Percentiles rank a stretch among this genome's conserved stretches.
These are phyloP conservation scores for Periphyllus acericola DNA, from an alignment of 2,888 invertebrate genomes.

Conservation along the genomic window DNA sequence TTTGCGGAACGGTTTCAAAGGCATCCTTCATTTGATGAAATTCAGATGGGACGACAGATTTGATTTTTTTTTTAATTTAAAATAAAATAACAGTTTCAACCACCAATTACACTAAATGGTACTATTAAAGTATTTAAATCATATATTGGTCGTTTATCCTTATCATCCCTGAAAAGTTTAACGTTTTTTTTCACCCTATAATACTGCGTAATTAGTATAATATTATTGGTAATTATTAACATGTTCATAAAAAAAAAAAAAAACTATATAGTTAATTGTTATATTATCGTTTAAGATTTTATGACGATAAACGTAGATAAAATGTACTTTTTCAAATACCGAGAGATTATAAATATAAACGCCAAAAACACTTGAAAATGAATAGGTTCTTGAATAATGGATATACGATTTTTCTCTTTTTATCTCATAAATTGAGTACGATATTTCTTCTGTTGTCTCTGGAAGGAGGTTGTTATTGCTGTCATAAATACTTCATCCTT, in stretches of 20 bases:
- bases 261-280: neutral
- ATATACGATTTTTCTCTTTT: constrained; percentile 37
- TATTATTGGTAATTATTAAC: too few relatives aligned
- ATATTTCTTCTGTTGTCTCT: constrained; percentile 38
- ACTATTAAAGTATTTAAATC: too few relatives aligned
- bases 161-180: too few relatives aligned
- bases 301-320: neutral
- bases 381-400: constrained; percentile 50
- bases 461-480: constrained; percentile 40
- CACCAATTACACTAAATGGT: too few relatives aligned
- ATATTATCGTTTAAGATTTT: neutral
- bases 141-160: too few relatives aligned
- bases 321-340: neutral
- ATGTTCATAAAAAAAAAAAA: neutral
- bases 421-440: constrained; percentile 42
- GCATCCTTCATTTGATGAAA: too few relatives aligned
- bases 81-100: too few relatives aligned
- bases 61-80: too few relatives aligned
- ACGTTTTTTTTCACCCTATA: too few relatives aligned
- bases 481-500: constrained; percentile 46
- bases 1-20: too few relatives aligned
- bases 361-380: constrained; percentile 35
- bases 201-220: too few relatives aligned
- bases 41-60: too few relatives aligned
- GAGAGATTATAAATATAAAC: constrained; percentile 18